Percentiles rank a stretch among this genome's conserved stretches.
These are phyloP conservation scores for Leptopilina myrica DNA, from an alignment of 2,888 invertebrate genomes.

Conservation along the genomic window DNA sequence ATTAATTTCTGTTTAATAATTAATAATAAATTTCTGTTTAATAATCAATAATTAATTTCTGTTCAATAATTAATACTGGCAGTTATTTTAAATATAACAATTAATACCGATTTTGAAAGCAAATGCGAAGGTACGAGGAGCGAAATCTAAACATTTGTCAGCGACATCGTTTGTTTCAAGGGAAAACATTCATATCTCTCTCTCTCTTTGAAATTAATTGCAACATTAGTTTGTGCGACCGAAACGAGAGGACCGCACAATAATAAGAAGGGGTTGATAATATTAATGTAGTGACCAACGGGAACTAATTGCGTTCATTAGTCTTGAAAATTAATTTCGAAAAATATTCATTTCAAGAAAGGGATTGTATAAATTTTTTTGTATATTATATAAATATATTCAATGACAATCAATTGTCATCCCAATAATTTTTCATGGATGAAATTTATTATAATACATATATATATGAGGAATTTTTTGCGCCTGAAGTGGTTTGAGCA, in stretches of 20 bases:
- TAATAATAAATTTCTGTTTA: too few relatives aligned
- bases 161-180: slow-evolving; percentile 21
- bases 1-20: too few relatives aligned
- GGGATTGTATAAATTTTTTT: not conserved
- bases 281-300: slow-evolving; percentile 26
- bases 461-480: not conserved
- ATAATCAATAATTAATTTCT: too few relatives aligned
- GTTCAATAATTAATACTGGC: too few relatives aligned
- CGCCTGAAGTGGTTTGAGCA: slow-evolving; percentile 46
- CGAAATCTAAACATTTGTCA: not conserved
- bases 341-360: not conserved
- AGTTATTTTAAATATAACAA: too few relatives aligned
- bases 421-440: slow-evolving; percentile 5
- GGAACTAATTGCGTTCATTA: slow-evolving; percentile 22
- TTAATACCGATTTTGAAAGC: too few relatives aligned
- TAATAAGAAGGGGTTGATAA: slow-evolving; percentile 13
- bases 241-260: not conserved
- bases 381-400: too few relatives aligned
- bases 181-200: not conserved
- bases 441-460: not conserved
- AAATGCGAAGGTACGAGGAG: too few relatives aligned
- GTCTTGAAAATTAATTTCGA: slow-evolving; percentile 10
- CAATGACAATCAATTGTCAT: slow-evolving; percentile 11
- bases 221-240: not conserved
- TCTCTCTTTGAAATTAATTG: slow-evolving; percentile 12